A percentile compares a stretch with the other conserved stretches of the same genome.
phyloP scores from a whole-genome alignment of 1,140 invertebrate species.

The Chionoecetes opilio region DNA sequence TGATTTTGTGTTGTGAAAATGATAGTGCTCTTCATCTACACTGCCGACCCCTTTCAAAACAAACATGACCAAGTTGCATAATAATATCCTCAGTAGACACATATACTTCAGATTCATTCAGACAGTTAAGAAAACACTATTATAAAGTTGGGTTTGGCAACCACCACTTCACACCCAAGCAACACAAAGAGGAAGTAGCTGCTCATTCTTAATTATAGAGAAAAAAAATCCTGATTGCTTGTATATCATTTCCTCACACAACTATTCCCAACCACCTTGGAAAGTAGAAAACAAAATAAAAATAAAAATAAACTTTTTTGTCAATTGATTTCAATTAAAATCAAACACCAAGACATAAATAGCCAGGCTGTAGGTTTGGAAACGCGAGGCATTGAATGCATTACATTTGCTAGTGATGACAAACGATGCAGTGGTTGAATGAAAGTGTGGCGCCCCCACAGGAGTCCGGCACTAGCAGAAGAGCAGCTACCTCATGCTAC shows the following conservation, averaged over 20 bases:
- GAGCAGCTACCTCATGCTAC: constrained; percentile 54
- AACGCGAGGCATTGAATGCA: constrained; percentile 17
- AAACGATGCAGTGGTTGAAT: background rate
- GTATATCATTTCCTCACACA: background rate
- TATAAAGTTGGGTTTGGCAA: background rate
- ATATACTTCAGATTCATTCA: constrained; percentile 43
- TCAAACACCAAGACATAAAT: background rate
- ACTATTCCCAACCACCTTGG: background rate
- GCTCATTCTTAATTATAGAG: background rate
- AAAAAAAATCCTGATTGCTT: background rate
- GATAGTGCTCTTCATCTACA: constrained; percentile 31
- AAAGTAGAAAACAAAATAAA: background rate
- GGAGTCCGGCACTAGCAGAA: background rate
- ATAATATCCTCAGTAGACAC: constrained; percentile 37
- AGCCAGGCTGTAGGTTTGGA: background rate
- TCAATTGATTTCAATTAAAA: background rate
- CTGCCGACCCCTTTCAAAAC: constrained; percentile 20
- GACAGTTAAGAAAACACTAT: background rate
- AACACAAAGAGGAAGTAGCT: background rate
- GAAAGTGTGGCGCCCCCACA: background rate
- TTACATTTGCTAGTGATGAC: background rate
- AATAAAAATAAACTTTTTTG: background rate
- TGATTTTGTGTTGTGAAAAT: constrained; percentile 39
- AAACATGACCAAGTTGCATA: constrained; percentile 46
- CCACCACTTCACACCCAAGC: constrained; percentile 1